phyloP scores from a whole-genome alignment of 2,797 vertebrate species.

The Garrulus glandarius region DNA sequence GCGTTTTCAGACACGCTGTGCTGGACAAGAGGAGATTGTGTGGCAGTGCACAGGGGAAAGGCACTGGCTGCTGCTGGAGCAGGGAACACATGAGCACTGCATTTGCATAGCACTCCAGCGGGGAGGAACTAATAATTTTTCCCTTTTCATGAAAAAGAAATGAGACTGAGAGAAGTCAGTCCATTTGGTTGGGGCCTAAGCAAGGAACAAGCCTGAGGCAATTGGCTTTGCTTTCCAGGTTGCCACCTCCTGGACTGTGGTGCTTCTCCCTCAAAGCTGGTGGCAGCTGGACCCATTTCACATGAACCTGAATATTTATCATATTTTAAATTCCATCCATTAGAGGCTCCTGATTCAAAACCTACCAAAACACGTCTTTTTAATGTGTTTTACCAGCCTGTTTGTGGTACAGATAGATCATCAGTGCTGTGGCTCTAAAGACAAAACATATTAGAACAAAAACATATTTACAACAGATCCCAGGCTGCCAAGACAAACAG shows the following conservation, averaged over 20 bases:
- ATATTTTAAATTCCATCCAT: not conserved
- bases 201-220: not conserved
- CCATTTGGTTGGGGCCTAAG: not conserved
- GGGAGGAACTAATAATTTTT: not conserved
- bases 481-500: not conserved
- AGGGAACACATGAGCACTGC: not conserved
- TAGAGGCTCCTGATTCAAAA: not conserved
- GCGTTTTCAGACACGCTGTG: not conserved
- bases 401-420: not conserved
- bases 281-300: not conserved
- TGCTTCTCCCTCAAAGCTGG: not conserved
- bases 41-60: not conserved
- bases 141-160: not conserved
- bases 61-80: not conserved
- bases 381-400: not conserved
- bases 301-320: not conserved
- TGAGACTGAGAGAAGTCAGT: not conserved
- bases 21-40: not conserved
- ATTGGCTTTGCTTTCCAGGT: not conserved
- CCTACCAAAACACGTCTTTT: not conserved
- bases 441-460: not conserved
- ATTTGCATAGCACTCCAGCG: fast-evolving
- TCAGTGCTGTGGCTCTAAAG: not conserved
- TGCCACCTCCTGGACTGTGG: not conserved
- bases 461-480: not conserved